phyloP scores from a whole-genome alignment of 2,888 invertebrate genomes.

The Minunthozetes semirufus region DNA sequence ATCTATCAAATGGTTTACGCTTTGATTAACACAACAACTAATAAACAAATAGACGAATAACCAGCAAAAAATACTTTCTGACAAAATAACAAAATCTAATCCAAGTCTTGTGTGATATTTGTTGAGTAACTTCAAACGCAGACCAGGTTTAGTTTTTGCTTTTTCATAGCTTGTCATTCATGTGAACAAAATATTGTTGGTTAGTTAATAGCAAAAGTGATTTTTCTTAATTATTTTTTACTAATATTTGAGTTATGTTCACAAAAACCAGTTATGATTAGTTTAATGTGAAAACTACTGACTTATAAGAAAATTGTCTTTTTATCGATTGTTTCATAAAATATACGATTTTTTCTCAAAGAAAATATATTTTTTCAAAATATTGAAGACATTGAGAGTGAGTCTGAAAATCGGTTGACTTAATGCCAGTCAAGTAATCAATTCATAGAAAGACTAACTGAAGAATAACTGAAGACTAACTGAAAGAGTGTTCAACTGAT shows the following conservation, averaged over 20 bases:
- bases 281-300: neutral
- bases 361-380: neutral
- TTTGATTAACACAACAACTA: conserved; percentile 10
- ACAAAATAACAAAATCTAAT: neutral
- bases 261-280: conserved; percentile 3
- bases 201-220: neutral
- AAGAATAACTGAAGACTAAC: no score
- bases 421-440: neutral
- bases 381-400: neutral
- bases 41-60: neutral
- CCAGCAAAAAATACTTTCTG: neutral
- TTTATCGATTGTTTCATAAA: neutral
- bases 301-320: neutral
- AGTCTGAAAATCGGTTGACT: neutral
- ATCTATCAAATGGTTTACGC: neutral
- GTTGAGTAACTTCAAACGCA: neutral
- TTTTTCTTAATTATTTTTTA: neutral
- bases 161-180: neutral
- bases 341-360: neutral
- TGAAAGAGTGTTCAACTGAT: neutral
- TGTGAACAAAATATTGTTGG: neutral
- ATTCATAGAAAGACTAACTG: no score
- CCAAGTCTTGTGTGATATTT: neutral
- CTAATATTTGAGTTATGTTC: no score
- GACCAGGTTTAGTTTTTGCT: neutral